Conservation (phyloP, 1,140 invertebrate genomes). For the Drosophila orena region DNA sequence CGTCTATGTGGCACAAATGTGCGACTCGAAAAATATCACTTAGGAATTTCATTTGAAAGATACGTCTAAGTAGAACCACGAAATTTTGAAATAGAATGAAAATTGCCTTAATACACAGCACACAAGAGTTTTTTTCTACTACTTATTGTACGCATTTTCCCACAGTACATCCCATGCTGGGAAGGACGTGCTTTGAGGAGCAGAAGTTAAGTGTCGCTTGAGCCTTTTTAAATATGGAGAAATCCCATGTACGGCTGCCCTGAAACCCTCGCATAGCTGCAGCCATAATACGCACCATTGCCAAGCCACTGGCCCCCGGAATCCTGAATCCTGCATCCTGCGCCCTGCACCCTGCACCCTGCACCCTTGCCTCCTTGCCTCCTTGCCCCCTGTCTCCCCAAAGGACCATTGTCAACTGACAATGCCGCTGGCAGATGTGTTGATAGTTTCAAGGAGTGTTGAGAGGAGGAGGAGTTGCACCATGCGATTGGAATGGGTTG, state of each 20-base stretch:
- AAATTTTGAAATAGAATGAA: too few species aligned
- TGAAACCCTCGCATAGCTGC: slow-evolving; percentile 16
- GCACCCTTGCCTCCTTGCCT: not conserved
- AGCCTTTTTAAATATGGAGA: slow-evolving; percentile 76
- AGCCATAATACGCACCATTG: slow-evolving; percentile 62
- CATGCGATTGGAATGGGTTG: not conserved
- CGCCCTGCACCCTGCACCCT: not conserved
- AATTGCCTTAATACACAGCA: too few species aligned
- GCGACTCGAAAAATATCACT: slow-evolving; percentile 1
- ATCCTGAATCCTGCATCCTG: not conserved
- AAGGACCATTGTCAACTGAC: slow-evolving; percentile 68
- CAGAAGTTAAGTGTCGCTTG: slow-evolving; percentile 77
- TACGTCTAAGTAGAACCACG: not conserved
- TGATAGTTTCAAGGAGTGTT: slow-evolving; percentile 53
- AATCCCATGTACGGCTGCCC: slow-evolving; percentile 20
- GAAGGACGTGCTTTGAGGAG: slow-evolving; percentile 52
- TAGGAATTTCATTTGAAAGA: slow-evolving; percentile 20
- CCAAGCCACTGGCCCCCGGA: slow-evolving; percentile 7
- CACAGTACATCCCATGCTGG: slow-evolving; percentile 21
- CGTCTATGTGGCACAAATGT: not conserved
- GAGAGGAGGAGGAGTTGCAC: not conserved
- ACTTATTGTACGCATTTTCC: not conserved
- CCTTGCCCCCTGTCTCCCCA: slow-evolving; percentile 6
- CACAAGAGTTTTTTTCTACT: not conserved
- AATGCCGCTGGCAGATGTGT: slow-evolving; percentile 67